Conservation (phyloP, 2,113 vertebrate genomes). For the Plecotus auritus region DNA sequence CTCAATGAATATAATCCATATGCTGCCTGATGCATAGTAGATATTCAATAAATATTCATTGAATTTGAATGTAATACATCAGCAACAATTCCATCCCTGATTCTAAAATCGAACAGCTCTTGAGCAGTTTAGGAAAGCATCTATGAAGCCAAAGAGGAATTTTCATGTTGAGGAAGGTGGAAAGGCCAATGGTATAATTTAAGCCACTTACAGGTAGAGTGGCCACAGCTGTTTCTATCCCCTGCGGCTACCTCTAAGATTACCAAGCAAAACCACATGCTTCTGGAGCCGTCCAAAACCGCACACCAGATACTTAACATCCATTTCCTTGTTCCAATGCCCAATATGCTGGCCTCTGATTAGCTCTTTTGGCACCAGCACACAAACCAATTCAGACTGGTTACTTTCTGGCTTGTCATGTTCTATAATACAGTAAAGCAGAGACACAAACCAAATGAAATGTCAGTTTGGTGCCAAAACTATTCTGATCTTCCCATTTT, state of each 20-base stretch:
- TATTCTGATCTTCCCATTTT: neutral
- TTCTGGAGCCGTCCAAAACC: slow-evolving; percentile 31
- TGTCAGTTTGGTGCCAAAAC: neutral
- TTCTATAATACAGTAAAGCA: slow-evolving; percentile 40
- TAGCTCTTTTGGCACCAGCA: slow-evolving; percentile 39
- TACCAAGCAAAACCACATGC: slow-evolving; percentile 43
- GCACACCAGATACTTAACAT: slow-evolving; percentile 49
- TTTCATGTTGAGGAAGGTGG: neutral
- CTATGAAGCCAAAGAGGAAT: neutral
- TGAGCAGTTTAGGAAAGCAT: neutral
- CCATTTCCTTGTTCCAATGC: slow-evolving; percentile 41
- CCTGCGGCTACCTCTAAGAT: neutral
- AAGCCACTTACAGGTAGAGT: slow-evolving; percentile 40
- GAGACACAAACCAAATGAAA: slow-evolving; percentile 49
- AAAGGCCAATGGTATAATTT: neutral
- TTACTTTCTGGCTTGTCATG: slow-evolving; percentile 50
- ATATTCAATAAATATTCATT: neutral
- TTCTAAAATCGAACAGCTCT: neutral
- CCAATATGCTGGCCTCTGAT: slow-evolving; percentile 44
- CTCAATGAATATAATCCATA: neutral
- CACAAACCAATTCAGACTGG: slow-evolving; percentile 5
- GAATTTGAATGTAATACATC: neutral
- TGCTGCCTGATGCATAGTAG: neutral
- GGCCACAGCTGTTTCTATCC: slow-evolving; percentile 51
- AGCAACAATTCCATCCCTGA: neutral